Base-by-base conservation (phyloP, 2,113 vertebrate genomes). In the Rhadina sibilatrix region DNA sequence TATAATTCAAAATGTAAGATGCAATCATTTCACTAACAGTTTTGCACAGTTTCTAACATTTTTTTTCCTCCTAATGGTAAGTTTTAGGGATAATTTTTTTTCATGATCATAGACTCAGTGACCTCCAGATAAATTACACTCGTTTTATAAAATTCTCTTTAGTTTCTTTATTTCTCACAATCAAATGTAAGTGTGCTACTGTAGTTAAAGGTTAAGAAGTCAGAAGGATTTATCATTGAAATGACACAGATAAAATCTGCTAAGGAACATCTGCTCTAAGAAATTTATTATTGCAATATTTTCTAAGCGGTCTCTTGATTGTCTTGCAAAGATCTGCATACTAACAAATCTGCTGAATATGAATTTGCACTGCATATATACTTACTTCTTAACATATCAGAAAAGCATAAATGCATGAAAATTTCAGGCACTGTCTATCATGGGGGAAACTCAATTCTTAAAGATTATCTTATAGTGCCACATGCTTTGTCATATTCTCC, bases 271-370 rank as follows among this genome's bases (percentile, higher is more conserved):
- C 87, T 96, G 85, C 61, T 88, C 68, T 71, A 75, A 80, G 71
- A 88, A 90, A 95, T 94, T 88, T 95, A 96, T 95, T 94, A 91
- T 65, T 12, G 1, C 52, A 92, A 70, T 93, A 83, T 59, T 88
- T 95, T 33, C 35, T 52, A 93, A 94, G 82, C 0, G 0, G 8
- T 76, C 63, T 70, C 70, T 91, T 96, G 90, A 94, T 91, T 89
- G 90, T 96, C 74, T 91, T 88, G 83, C 82, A 93, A 91, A 96
- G 94, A 83, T 80, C 65, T 95, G 47, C 84, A 87, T 42, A 57
- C 50, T 97, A 89, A 86, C 84, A 97, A 95, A 94, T 83, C 60
- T 89, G 87, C 61, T 95, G 84, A 89, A 78, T 87, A 94, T 94
- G 88, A 90, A 63, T 68, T 90, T 79, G 88, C 35, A 46, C 33